Base-by-base conservation (phyloP, 1,140 invertebrate species). In the Pseudoatta argentina region DNA sequence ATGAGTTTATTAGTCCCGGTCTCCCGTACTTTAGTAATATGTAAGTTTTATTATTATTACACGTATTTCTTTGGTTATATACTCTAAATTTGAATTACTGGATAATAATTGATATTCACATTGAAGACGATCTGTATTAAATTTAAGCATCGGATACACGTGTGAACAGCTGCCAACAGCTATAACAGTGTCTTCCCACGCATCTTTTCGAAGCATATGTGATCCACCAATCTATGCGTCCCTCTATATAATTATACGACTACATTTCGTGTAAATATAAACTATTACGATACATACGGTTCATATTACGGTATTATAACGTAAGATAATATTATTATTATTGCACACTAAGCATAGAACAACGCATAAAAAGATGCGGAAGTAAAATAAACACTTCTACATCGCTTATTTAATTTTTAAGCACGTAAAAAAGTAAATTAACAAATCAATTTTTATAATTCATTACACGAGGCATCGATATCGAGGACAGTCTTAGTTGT, bases 161-260 rank as follows among this genome's bases (percentile, higher is more conserved):
- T 93, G 92, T 92, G 91, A 92, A 93, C 92, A 93, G 91, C 89
- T 93, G 92, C 39, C 87, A 87, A 91, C 89, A 78, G 83, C 86
- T 81, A 73, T 88, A 88, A 78, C 77, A 89, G 76, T 69, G 73
- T 88, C 92, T 93, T 93, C 93, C 93, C 93, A 93, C 93, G 93
- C 92, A 87, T 91, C 89, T 92, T 85, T 66, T 86, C 63, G 59
- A 63, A 91, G 88, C 72, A 86, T 64, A 78, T 91, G 89, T 82
- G 82, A 91, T 86, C 86, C 53, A 83, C 79, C 69, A 61, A 83
- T 83, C 69, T 83, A 83, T 14, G 39, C 67, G 69, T 24, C 44
- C 55, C 27, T 83, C 71, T 48, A 82, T 16, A 16, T 59, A 83
- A 83, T 83, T 83, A 75, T 55, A 39, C 12, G n/a, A 51, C 79